Evolutionary conservation across 1,140 invertebrate genomes (phyloP).

Genomic region (Spodoptera litura): DNA sequence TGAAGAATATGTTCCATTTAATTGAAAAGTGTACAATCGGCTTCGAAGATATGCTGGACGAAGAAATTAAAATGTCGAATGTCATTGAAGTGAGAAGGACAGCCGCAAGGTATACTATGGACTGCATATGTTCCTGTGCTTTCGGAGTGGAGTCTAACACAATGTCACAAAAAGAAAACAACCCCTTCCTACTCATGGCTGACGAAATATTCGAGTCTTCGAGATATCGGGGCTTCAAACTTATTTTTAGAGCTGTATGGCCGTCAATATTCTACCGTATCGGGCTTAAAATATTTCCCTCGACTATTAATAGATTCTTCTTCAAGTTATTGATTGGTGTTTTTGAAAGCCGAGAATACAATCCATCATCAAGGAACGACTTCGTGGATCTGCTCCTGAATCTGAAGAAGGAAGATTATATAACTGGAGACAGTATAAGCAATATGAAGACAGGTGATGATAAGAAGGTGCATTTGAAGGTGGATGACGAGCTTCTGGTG

Average conservation of each 20-base stretch:
- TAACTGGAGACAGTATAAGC: constrained; percentile 50
- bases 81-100: constrained; percentile 72
- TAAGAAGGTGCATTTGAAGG: constrained; percentile 41
- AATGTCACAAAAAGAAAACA: constrained; percentile 72
- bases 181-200: constrained; percentile 82
- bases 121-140: constrained; percentile 86
- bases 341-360: constrained; percentile 41
- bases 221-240: constrained; percentile 3
- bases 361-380: constrained; percentile 51
- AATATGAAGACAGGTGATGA: constrained; percentile 40
- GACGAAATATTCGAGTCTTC: constrained; percentile 55
- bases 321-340: constrained; percentile 44
- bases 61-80: constrained; percentile 44
- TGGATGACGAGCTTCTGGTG: constrained; percentile 84
- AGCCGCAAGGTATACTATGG: constrained; percentile 83
- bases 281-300: constrained; percentile 40
- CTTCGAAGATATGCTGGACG: constrained; percentile 66
- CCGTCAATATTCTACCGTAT: constrained; percentile 54
- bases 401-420: constrained; percentile 50
- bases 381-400: constrained; percentile 57
- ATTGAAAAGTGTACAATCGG: constrained; percentile 72
- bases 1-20: constrained; percentile 85
- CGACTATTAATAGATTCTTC: constrained; percentile 43
- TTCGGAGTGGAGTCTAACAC: constrained; percentile 86
- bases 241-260: constrained; percentile 45